Conservation (phyloP, 2,888 invertebrate genomes). For the Ischnura elegans region DNA sequence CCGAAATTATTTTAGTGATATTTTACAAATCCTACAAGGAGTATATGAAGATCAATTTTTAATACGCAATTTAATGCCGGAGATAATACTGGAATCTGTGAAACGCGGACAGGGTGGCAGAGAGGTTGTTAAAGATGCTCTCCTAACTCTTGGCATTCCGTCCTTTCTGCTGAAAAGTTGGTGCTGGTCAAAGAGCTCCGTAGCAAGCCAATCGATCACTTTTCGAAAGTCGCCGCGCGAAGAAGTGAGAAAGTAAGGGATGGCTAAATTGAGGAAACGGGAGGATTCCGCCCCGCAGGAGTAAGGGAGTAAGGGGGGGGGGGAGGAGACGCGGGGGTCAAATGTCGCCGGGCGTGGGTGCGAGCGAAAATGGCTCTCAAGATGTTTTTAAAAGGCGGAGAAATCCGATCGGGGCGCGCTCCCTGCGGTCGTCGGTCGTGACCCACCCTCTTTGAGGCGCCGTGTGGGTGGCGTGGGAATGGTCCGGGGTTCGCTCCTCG, state of each 20-base stretch:
- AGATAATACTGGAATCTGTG: no score
- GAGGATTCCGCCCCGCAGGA: background rate
- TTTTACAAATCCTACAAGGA: no score
- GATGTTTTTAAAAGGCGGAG: background rate
- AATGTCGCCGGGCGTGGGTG: slow-evolving; percentile 32
- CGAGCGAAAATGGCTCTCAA: background rate
- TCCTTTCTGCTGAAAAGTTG: background rate
- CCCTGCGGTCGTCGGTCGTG: background rate
- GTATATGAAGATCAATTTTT: no score
- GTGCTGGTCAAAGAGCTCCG: no score
- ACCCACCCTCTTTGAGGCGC: background rate
- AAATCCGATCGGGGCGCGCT: slow-evolving; percentile 47
- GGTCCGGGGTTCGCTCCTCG: background rate
- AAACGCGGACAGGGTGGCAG: no score
- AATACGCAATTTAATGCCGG: no score
- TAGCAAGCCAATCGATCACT: slow-evolving; percentile 27
- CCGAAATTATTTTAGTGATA: no score
- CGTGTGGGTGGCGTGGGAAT: slow-evolving; percentile 55
- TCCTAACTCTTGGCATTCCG: background rate
- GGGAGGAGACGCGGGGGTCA: background rate
- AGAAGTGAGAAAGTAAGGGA: background rate
- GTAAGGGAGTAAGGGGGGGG: background rate
- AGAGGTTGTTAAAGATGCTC: background rate
- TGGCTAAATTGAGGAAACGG: background rate
- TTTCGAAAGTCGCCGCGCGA: background rate